These are phyloP conservation scores for Coregonus ussuriensis DNA, from an alignment of 2,797 vertebrate species.

Conservation along the genomic window DNA sequence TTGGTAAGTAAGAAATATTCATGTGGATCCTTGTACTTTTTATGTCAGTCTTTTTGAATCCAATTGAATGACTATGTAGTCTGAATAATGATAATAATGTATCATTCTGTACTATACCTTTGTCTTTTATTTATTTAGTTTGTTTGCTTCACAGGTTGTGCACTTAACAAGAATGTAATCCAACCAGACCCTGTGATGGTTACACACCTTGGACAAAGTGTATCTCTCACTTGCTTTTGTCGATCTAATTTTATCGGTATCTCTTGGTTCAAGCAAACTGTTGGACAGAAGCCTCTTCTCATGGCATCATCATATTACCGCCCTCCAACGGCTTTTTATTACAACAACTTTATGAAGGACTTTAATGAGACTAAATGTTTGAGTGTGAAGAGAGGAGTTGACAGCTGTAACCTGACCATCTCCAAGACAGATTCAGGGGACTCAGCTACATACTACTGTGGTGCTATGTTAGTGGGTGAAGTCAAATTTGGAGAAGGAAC, in stretches of 20 bases:
- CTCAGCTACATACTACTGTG: constrained; percentile 31
- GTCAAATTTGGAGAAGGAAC: constrained; percentile 21
- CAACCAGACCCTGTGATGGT: constrained; percentile 14
- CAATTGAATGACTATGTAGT: background rate
- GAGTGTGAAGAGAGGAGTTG: background rate
- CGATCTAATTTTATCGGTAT: background rate
- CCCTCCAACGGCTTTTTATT: background rate
- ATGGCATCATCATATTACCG: background rate
- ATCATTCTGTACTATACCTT: no score
- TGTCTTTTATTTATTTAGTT: background rate
- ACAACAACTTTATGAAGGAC: constrained; percentile 1
- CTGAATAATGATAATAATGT: no score
- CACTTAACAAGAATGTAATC: background rate
- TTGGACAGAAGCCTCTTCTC: constrained; percentile 22
- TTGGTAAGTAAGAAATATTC: no score
- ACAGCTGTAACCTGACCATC: constrained; percentile 23
- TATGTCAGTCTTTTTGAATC: no score
- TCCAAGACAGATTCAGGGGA: constrained; percentile 15
- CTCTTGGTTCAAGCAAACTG: constrained; percentile 26
- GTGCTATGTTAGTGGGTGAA: background rate
- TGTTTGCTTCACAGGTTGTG: background rate
- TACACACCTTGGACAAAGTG: constrained; percentile 6
- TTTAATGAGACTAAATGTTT: background rate
- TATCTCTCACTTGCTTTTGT: constrained; percentile 18
- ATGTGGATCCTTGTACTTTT: no score